Conservation (phyloP, 2,888 invertebrate species). For the Xanthia togata region DNA sequence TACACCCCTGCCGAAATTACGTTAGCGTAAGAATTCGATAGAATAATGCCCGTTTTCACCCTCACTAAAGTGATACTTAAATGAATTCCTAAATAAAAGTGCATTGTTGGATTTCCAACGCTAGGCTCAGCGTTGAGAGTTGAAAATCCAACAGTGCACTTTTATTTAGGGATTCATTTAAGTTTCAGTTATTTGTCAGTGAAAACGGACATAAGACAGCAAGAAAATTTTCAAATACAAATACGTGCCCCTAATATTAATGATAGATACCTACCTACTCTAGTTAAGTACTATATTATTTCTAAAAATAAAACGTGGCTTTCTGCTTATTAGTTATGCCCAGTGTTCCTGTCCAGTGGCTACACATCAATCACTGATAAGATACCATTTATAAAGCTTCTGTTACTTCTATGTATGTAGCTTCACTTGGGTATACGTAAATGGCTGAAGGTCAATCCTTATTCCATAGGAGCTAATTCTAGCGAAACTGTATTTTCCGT, state of each 20-base stretch:
- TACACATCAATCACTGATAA: neutral
- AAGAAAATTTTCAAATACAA: neutral
- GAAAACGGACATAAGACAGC: neutral
- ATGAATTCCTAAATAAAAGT: no score
- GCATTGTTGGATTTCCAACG: no score
- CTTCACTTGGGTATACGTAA: neutral
- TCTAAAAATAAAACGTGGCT: neutral
- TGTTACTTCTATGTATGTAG: neutral
- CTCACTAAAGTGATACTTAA: no score
- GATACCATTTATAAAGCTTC: neutral
- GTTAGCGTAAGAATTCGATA: neutral
- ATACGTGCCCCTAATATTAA: neutral
- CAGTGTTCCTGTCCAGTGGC: neutral
- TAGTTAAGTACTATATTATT: neutral
- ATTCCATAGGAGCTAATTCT: conserved; percentile 19
- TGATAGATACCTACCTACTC: neutral
- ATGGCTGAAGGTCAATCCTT: conserved; percentile 20
- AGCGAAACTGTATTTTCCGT: neutral
- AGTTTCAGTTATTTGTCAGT: no score
- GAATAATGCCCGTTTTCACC: no score
- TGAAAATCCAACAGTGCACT: no score
- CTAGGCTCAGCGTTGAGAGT: no score
- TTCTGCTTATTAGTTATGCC: neutral
- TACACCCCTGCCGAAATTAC: neutral
- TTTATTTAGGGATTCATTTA: no score